A percentile compares a stretch with the other conserved stretches of the same genome.
These are phyloP conservation scores for Corythaixoides concolor DNA, from an alignment of 2,113 vertebrate genomes.

Conservation along the genomic window DNA sequence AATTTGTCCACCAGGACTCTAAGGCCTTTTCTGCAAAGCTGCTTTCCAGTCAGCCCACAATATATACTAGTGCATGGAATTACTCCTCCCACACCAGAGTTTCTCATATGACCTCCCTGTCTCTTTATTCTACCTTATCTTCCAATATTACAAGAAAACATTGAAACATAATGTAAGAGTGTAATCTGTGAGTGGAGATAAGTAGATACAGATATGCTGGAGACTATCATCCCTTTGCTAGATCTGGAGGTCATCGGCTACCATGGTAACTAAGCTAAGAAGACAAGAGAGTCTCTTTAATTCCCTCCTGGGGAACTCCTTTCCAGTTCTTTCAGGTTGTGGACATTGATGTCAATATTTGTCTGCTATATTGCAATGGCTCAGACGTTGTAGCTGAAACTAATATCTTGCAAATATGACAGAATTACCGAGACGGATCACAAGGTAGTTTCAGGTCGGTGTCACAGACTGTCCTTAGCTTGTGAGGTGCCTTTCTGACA, in stretches of 20 bases:
- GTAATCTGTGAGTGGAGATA: background rate
- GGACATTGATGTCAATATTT: background rate
- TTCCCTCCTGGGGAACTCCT: background rate
- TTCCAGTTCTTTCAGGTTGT: background rate
- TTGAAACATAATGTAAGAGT: background rate
- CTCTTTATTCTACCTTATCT: background rate
- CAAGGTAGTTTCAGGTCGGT: background rate
- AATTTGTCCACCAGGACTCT: background rate
- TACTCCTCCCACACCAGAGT: background rate
- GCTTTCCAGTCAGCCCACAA: background rate
- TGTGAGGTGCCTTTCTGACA: constrained; percentile 2
- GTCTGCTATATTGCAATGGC: background rate
- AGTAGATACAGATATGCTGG: background rate
- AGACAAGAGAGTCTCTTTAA: background rate
- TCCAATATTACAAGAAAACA: background rate
- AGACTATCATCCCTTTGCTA: background rate
- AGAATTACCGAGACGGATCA: background rate
- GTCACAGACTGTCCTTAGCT: background rate
- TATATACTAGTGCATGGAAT: too few relatives aligned
- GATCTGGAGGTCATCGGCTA: background rate
- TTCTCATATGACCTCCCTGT: background rate
- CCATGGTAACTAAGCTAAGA: background rate
- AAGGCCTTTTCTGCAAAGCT: background rate
- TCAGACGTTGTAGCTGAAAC: background rate
- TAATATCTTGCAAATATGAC: background rate